Percentiles rank a stretch among this genome's conserved stretches.
These are phyloP conservation scores for Morbakka virulenta DNA, from an alignment of 30 jellyfish, hydroid and myxozoan species.

Conservation along the genomic window DNA sequence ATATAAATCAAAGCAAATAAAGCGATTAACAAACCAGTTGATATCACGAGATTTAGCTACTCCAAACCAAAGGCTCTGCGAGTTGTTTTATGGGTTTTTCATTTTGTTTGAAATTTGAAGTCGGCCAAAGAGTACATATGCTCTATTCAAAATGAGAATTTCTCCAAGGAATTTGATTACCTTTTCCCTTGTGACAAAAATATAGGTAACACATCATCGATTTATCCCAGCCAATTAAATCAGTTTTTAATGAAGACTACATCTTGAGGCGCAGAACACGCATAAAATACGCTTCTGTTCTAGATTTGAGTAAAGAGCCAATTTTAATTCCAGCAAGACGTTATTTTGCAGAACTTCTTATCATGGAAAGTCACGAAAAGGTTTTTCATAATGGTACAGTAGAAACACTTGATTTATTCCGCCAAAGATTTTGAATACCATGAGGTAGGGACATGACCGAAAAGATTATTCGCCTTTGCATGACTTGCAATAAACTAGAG, in stretches of 20 bases:
- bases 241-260: background rate
- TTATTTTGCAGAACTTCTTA: no score
- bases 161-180: background rate
- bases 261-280: background rate
- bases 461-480: conserved; percentile 10
- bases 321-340: no score
- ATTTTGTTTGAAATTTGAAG: conserved; percentile 4
- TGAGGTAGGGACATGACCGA: conserved; percentile 18
- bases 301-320: no score
- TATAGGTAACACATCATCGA: background rate
- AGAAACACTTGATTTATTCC: background rate
- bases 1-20: background rate
- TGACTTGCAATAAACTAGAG: conserved; percentile 26
- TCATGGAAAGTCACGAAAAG: no score
- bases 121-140: background rate
- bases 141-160: background rate
- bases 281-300: background rate
- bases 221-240: background rate
- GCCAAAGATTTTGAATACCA: conserved; percentile 9
- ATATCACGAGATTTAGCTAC: background rate
- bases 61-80: conserved; percentile 1
- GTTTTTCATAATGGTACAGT: conserved; percentile 7
- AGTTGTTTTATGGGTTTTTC: background rate
- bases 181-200: background rate
- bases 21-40: background rate